Conservation (phyloP, 2,888 invertebrate genomes). For the Ecdyonurus torrentis region DNA sequence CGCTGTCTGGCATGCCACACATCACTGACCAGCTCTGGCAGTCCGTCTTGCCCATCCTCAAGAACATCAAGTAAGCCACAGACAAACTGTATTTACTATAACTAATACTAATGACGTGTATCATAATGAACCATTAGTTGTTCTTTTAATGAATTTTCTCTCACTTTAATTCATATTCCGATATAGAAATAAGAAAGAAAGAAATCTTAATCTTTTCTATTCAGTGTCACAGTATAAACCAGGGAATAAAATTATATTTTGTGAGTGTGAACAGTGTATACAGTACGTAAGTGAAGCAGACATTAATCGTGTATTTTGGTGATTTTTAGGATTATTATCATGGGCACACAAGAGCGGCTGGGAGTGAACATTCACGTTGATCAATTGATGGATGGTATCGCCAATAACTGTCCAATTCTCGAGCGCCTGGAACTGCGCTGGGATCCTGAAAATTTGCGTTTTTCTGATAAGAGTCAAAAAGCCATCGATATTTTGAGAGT, state of each 20-base stretch:
- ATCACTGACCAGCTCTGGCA: slow-evolving; percentile 98
- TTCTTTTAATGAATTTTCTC: background rate
- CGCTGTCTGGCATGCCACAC: slow-evolving; percentile 90
- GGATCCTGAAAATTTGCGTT: slow-evolving; percentile 97
- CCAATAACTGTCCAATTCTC: slow-evolving; percentile 73
- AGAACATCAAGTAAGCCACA: slow-evolving; percentile 67
- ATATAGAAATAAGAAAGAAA: background rate
- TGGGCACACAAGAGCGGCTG: slow-evolving; percentile 93
- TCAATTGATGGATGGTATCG: slow-evolving; percentile 94
- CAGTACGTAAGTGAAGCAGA: too few relatives aligned
- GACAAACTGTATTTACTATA: background rate
- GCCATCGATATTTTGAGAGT: slow-evolving; percentile 95
- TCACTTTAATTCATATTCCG: background rate
- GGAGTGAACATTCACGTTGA: slow-evolving; percentile 96
- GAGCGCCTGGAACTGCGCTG: slow-evolving; percentile 90
- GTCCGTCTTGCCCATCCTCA: slow-evolving; percentile 77
- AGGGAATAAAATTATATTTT: too few relatives aligned
- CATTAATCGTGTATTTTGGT: too few relatives aligned
- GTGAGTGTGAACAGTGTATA: too few relatives aligned
- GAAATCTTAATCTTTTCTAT: too few relatives aligned
- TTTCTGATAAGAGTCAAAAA: slow-evolving; percentile 98
- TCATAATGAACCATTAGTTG: background rate
- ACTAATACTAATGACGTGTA: background rate
- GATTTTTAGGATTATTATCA: slow-evolving; percentile 68
- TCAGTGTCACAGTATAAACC: too few relatives aligned